Conservation (phyloP, 2,113 vertebrate genomes). For the Engystomops pustulosus region DNA sequence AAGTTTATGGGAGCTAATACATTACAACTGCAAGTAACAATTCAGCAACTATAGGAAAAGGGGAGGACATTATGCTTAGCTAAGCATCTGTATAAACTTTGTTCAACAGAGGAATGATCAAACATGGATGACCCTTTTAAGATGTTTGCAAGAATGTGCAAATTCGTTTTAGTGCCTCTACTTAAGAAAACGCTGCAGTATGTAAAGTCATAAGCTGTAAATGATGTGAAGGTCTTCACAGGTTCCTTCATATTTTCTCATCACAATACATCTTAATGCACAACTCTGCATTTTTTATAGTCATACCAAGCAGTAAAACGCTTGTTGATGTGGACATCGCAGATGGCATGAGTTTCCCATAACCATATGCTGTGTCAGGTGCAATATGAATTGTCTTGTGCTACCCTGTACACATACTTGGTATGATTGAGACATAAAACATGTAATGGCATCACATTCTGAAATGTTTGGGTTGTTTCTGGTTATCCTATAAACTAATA, state of each 20-base stretch:
- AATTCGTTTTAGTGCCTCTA: background rate
- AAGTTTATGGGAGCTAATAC: no score
- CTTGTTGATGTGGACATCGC: slow-evolving; percentile 32
- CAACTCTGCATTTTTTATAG: background rate
- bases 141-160: background rate
- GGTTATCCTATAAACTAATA: background rate
- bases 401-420: slow-evolving; percentile 35
- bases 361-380: slow-evolving; percentile 53
- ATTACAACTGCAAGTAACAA: no score
- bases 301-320: slow-evolving; percentile 1
- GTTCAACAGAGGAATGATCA: background rate
- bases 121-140: background rate
- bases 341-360: slow-evolving; percentile 44
- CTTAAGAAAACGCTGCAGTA: background rate
- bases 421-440: slow-evolving; percentile 41
- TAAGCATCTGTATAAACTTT: background rate
- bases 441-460: no score
- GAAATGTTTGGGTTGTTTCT: no score
- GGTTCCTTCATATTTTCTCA: background rate
- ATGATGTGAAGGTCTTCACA: background rate
- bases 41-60: no score
- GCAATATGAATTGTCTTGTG: slow-evolving; percentile 33
- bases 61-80: background rate
- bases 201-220: background rate
- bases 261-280: background rate